Evolutionary conservation across 2,113 vertebrate genomes (phyloP).

Genomic region (Colossoma macropomum): DNA sequence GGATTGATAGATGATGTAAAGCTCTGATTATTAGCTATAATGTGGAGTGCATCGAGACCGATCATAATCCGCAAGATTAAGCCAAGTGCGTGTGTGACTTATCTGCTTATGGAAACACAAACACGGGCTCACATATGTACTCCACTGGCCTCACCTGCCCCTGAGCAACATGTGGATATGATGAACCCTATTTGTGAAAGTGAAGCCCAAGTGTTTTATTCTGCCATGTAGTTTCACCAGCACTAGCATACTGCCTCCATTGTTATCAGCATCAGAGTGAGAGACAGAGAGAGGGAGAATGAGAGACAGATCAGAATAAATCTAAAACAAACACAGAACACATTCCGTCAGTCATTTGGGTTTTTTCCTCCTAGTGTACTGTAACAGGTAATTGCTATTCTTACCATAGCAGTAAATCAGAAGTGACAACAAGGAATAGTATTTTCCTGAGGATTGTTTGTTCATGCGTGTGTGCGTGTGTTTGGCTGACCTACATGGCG

Average conservation of each 20-base stretch:
- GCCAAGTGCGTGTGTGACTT: slow-evolving; percentile 11
- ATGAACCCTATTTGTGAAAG: slow-evolving; percentile 21
- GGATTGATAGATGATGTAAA: slow-evolving; percentile 46
- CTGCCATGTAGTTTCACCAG: slow-evolving; percentile 27
- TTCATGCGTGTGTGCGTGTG: slow-evolving; percentile 11
- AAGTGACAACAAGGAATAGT: background rate
- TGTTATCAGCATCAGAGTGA: slow-evolving; percentile 1
- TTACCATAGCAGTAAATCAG: background rate
- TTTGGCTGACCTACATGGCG: slow-evolving; percentile 3
- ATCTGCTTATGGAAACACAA: slow-evolving; percentile 22
- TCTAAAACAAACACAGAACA: too few relatives aligned
- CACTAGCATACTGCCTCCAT: slow-evolving; percentile 19
- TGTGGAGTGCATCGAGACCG: background rate
- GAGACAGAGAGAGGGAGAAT: background rate
- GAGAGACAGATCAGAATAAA: background rate
- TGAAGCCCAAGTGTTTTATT: slow-evolving; percentile 20
- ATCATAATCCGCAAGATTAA: slow-evolving; percentile 32
- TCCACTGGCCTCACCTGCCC: slow-evolving; percentile 43
- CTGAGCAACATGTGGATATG: slow-evolving; percentile 39
- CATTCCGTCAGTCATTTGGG: background rate
- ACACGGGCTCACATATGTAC: background rate
- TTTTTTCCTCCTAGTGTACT: background rate
- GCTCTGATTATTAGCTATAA: slow-evolving; percentile 18
- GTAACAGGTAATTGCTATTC: background rate
- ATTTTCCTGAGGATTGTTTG: background rate